These are phyloP conservation scores for Erebia palarica DNA, from an alignment of 2,888 invertebrate genomes.

Conservation along the genomic window DNA sequence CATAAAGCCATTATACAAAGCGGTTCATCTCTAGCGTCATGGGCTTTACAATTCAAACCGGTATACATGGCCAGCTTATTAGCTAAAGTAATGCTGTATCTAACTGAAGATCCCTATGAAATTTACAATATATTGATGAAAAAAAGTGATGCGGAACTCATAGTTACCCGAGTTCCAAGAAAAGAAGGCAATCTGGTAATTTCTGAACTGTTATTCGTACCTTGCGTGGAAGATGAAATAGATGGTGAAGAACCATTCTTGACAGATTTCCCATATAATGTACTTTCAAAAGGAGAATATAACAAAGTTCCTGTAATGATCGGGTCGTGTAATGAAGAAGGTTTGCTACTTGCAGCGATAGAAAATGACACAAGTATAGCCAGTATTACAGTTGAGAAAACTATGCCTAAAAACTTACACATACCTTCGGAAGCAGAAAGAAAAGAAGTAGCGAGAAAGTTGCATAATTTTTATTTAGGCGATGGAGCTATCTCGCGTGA, in stretches of 20 bases:
- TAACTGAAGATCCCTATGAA: conserved; percentile 56
- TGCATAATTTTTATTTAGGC: conserved; percentile 65
- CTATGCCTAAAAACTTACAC: conserved; percentile 62
- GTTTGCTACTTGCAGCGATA: conserved; percentile 54
- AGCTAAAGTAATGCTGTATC: conserved; percentile 59
- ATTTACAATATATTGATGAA: conserved; percentile 58
- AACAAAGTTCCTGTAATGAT: conserved; percentile 68
- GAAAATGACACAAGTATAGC: conserved; percentile 59
- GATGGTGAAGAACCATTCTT: conserved; percentile 67
- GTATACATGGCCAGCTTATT: conserved; percentile 60
- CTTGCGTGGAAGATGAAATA: conserved; percentile 60
- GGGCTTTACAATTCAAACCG: conserved; percentile 65
- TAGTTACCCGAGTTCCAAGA: conserved; percentile 61
- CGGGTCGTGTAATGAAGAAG: conserved; percentile 62
- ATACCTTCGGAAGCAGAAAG: conserved; percentile 51
- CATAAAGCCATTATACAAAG: conserved; percentile 70
- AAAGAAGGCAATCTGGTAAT: conserved; percentile 53
- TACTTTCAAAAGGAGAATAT: conserved; percentile 55
- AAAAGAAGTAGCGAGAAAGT: conserved; percentile 47
- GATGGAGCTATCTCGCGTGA: conserved; percentile 55
- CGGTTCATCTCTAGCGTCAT: conserved; percentile 62
- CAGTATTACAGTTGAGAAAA: conserved; percentile 53
- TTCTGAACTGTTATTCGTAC: conserved; percentile 61
- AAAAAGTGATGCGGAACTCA: conserved; percentile 58
- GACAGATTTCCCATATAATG: conserved; percentile 57